Evolutionary conservation across 2,888 invertebrate genomes (phyloP).

Genomic region (Diabrotica balteata): DNA sequence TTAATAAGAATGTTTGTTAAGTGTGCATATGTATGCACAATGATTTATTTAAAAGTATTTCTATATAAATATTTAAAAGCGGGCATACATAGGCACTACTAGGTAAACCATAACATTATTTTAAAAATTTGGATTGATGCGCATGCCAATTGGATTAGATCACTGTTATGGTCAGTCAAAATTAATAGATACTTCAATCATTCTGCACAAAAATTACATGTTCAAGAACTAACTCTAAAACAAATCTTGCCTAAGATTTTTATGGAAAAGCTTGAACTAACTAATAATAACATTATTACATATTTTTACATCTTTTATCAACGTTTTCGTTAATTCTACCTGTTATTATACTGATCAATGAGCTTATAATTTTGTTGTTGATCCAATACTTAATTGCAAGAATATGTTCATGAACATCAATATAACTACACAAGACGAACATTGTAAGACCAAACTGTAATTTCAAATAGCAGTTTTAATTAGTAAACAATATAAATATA

Average conservation of each 20-base stretch:
- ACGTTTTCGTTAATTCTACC: not conserved
- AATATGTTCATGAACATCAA: conserved; percentile 2
- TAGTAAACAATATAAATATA: conserved; percentile 18
- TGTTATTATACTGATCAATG: too few relatives aligned
- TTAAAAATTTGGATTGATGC: conserved; percentile 47
- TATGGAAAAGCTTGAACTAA: too few relatives aligned
- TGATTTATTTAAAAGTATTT: conserved; percentile 14
- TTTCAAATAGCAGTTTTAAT: conserved; percentile 40
- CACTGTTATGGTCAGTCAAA: conserved; percentile 35
- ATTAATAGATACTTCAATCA: conserved; percentile 54
- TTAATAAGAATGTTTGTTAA: conserved; percentile 36
- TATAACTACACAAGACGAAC: conserved; percentile 1
- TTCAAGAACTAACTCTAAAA: conserved; percentile 18
- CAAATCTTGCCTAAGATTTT: too few relatives aligned
- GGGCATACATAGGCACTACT: conserved; percentile 57
- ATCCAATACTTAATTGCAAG: too few relatives aligned
- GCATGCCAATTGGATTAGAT: conserved; percentile 49
- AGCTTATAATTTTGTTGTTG: too few relatives aligned
- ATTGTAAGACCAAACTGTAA: not conserved
- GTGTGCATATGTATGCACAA: conserved; percentile 53
- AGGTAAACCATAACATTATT: conserved; percentile 41
- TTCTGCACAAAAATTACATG: conserved; percentile 51
- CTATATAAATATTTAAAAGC: conserved; percentile 33
- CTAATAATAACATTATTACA: too few relatives aligned
- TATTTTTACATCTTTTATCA: conserved; percentile 7